Conservation (phyloP, 35 echinoderm and acorn worm genomes). For the Antedon bifida region DNA sequence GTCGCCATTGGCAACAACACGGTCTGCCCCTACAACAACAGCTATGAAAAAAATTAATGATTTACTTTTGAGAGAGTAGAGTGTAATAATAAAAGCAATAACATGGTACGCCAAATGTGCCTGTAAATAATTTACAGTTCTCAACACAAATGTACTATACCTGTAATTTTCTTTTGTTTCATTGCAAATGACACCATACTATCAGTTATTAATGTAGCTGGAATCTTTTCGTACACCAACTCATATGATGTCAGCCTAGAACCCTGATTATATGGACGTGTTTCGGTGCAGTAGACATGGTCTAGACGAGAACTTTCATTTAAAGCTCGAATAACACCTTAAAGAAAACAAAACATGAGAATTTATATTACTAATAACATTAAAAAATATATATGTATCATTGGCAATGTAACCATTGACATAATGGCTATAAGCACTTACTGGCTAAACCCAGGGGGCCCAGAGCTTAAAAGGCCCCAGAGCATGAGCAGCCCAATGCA, state of each 20-base stretch:
- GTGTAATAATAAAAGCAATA: no score
- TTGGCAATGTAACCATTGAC: no score
- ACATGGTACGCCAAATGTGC: no score
- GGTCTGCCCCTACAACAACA: constrained; percentile 90
- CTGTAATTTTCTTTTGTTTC: constrained; percentile 68
- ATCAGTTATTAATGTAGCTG: constrained; percentile 64
- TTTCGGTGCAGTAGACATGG: constrained; percentile 86
- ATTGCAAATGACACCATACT: constrained; percentile 90
- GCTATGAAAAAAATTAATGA: constrained; percentile 25
- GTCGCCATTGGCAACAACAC: constrained; percentile 92
- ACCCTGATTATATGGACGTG: constrained; percentile 91
- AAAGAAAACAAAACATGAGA: background rate
- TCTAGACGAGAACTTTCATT: constrained; percentile 44
- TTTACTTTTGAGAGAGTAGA: background rate
- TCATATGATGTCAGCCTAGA: constrained; percentile 84
- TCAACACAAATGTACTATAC: constrained; percentile 6
- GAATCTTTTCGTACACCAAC: constrained; percentile 71
- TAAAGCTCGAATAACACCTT: constrained; percentile 82
- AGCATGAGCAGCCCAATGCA: no score
- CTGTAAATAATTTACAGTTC: no score
- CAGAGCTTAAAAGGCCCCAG: no score
- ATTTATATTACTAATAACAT: no score
- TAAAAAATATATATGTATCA: no score
- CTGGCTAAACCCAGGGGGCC: no score
- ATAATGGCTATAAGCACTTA: no score